These are phyloP conservation scores for Harpalus rubripes DNA, from an alignment of 2,888 invertebrate species.

Conservation along the genomic window DNA sequence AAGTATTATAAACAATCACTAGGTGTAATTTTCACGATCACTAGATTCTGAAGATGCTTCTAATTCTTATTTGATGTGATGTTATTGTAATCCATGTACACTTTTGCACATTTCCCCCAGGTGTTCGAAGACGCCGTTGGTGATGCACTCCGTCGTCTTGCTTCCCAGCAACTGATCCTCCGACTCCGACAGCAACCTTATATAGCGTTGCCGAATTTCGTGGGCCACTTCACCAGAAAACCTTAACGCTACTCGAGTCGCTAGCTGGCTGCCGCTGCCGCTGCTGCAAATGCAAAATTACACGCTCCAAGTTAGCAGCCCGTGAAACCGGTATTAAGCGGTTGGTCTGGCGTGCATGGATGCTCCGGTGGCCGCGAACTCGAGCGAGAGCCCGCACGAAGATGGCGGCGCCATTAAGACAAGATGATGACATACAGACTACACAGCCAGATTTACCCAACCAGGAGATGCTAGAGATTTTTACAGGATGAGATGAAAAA, in stretches of 20 bases:
- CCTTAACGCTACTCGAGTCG: conserved; percentile 79
- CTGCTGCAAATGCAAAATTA: conserved; percentile 80
- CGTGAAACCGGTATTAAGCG: conserved; percentile 79
- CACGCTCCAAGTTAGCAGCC: conserved; percentile 81
- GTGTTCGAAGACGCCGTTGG: not conserved
- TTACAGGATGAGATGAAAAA: no score
- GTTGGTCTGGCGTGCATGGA: conserved; percentile 75
- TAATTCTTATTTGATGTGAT: no score
- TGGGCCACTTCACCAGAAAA: conserved; percentile 83
- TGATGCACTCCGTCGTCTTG: conserved; percentile 39
- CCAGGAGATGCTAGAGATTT: no score
- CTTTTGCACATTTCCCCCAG: conserved; percentile 19
- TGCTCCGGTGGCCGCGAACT: conserved; percentile 74
- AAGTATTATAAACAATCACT: not conserved
- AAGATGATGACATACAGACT: not conserved
- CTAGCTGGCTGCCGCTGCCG: conserved; percentile 71
- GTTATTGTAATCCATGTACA: not conserved
- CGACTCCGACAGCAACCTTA: conserved; percentile 76
- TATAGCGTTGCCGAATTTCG: conserved; percentile 82
- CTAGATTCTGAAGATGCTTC: no score
- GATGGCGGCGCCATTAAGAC: conserved; percentile 41
- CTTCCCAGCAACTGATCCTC: conserved; percentile 55
- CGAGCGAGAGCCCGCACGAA: conserved; percentile 48
- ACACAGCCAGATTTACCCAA: not conserved
- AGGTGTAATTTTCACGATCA: not conserved